Evolutionary conservation across 2,113 vertebrate species (phyloP), one percentile per base, ranked within the genome.

Genomic region (Plecturocebus donacophilus): DNA sequence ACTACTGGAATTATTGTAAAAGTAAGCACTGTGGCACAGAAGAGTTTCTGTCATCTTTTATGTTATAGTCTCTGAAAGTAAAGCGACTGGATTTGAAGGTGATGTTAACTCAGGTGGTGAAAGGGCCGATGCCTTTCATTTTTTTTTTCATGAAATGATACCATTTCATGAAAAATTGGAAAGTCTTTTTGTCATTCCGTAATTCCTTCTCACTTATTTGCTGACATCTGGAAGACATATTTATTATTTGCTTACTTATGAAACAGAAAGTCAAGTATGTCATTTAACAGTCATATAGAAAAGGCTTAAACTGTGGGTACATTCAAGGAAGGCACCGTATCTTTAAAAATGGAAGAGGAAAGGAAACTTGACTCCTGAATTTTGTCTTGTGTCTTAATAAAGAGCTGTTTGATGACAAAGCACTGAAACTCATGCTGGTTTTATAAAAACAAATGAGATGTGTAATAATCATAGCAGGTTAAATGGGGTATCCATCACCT

Each of bases 1-100:
- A 76, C 68, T 96, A 97, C 97, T 94, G 96, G 81, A 97, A 93
- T 95, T 94, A 87, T 88, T 84, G n/a, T 0, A 45, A 76, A 84
- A 91, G 66, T 84, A 90, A 95, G 52, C 32, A 52, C 52, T 0
- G 0, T 56, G 80, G 52, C 70, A 71, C 19, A 47, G 87, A 87
- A 91, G 87, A 96, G 42, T 92, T 96, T 94, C 91, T 96, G 66
- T 45, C 8, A 4, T 82, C 73, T 25, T 42, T 58, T 54, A 27
- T 19, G 56, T 56, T 56, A 17, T 25, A 38, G 71, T 64, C 54
- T 47, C 35, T 58, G 79, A 76, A 90, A 27, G 32, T 54, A 95
- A 92, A 76, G n/a, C 64, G 47, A 61, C 20, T 64, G 45, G 10
- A 12, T 77, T 73, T 52, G 38, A 56, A 75, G 13, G 2, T 52